A percentile compares a stretch with the other conserved stretches of the same genome.
phyloP scores from a whole-genome alignment of 2,113 vertebrate genomes.

The Cynopterus brachyotis region DNA sequence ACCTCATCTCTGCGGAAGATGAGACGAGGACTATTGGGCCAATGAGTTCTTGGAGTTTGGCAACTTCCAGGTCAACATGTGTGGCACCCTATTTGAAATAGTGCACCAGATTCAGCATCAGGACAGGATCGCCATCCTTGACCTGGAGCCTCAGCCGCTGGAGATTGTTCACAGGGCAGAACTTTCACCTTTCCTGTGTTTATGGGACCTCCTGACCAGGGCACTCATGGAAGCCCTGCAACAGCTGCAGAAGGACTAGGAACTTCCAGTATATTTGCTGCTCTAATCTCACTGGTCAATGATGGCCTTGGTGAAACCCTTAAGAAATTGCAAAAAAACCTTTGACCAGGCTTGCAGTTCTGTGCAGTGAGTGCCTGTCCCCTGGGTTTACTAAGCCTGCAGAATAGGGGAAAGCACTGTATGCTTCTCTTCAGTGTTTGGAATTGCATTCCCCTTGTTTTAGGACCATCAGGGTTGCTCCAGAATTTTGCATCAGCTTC shows the following conservation, averaged over 20 bases:
- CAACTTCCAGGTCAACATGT: conserved; percentile 96
- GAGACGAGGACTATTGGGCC: conserved; percentile 83
- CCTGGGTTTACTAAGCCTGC: conserved; percentile 92
- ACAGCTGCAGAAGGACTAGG: conserved; percentile 92
- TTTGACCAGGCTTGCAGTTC: conserved; percentile 91
- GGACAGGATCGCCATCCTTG: conserved; percentile 91
- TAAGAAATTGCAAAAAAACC: conserved; percentile 90
- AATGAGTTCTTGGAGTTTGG: conserved; percentile 95
- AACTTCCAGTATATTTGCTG: conserved; percentile 90
- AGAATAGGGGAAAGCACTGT: not conserved
- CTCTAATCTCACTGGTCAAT: conserved; percentile 93
- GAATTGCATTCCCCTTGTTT: not conserved
- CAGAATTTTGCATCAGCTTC: not conserved
- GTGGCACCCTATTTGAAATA: conserved; percentile 95
- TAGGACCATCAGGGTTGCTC: not conserved
- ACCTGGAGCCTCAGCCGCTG: conserved; percentile 95
- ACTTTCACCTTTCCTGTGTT: conserved; percentile 96
- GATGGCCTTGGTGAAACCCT: conserved; percentile 93
- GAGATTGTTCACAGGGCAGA: conserved; percentile 94
- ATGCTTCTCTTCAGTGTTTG: not conserved
- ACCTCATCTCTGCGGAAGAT: too few relatives aligned
- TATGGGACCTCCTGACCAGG: conserved; percentile 92
- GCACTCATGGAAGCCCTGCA: conserved; percentile 88
- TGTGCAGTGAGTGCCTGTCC: conserved; percentile 96
- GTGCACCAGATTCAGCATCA: conserved; percentile 94